Evolutionary conservation across 2,888 invertebrate species (phyloP), one percentile per base, ranked within the genome.

Genomic region (Brachyptera risi): DNA sequence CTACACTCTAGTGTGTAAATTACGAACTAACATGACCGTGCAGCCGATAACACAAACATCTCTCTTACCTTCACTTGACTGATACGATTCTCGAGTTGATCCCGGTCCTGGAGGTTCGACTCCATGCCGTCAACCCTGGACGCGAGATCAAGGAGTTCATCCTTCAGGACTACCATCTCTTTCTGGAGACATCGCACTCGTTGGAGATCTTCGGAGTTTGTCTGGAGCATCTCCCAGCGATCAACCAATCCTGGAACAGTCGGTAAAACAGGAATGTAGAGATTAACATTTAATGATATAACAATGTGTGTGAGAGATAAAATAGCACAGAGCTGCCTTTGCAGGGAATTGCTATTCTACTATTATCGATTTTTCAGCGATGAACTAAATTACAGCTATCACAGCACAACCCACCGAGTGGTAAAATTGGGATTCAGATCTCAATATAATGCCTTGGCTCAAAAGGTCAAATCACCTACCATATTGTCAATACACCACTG

Each of bases 161-260:
- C 72, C 67, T 76, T 76, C 63, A 73, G 68, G 15, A 71, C 70
- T 59, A 68, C 67, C 67, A 73, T 70, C 67, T 74, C 72, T 64
- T 70, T 69, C 64, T 73, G 70, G 62, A 73, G 68, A 61, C 69
- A 66, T 66, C 68, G 74, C 49, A 72, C 73, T 66, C 72, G 73
- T 68, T 74, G 75, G 7, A 73, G 69, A 63, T 76, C 76, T 59
- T 75, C 74, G 5, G 73, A 72, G 54, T 73, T 73, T 23, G 75
- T 73, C 70, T 79, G 78, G 59, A 80, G 71, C 56, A 74, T 71
- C 68, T 78, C 79, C 80, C 81, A 77, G 71, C 76, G 71, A 69
- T 75, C 72, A 68, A 80, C 71, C 69, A 81, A 68, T 70, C 78
- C 77, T 81, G 73, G 9, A 3, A 3, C 1, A 19, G 11, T n/a